phyloP scores from a whole-genome alignment of 2,888 invertebrate genomes.

The Noctua pronuba region DNA sequence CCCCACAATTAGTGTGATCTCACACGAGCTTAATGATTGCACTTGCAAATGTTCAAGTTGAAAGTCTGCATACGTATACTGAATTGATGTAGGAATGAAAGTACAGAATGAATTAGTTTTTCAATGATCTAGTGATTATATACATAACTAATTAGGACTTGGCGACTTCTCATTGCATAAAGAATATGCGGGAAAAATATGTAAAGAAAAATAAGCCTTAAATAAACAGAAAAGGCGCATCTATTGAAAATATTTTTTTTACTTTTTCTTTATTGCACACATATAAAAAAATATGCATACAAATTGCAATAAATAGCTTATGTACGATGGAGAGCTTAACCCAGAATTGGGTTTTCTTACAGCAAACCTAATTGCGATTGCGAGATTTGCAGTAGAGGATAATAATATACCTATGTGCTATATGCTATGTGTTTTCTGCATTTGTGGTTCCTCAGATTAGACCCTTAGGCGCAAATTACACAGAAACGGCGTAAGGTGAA shows the following conservation, averaged over 20 bases:
- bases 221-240: neutral
- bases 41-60: slow-evolving; percentile 38
- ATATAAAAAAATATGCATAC: too few species aligned
- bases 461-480: too few species aligned
- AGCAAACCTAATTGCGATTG: too few species aligned
- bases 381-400: too few species aligned
- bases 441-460: too few species aligned
- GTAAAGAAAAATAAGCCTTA: neutral
- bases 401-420: too few species aligned
- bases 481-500: too few species aligned
- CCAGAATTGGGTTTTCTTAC: too few species aligned
- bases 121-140: neutral
- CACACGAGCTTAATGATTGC: slow-evolving; percentile 14
- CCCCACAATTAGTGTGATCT: slow-evolving; percentile 19
- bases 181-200: neutral
- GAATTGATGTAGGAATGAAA: slow-evolving; percentile 45
- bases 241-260: neutral
- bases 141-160: neutral
- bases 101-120: slow-evolving; percentile 31
- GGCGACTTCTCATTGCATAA: neutral
- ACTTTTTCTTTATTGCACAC: too few species aligned
- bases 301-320: too few species aligned
- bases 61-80: slow-evolving; percentile 27
- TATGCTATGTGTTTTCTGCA: too few species aligned
- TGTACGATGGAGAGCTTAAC: too few species aligned